These are phyloP conservation scores for Camptogramma bilineatum DNA, from an alignment of 2,888 invertebrate species.

Conservation along the genomic window DNA sequence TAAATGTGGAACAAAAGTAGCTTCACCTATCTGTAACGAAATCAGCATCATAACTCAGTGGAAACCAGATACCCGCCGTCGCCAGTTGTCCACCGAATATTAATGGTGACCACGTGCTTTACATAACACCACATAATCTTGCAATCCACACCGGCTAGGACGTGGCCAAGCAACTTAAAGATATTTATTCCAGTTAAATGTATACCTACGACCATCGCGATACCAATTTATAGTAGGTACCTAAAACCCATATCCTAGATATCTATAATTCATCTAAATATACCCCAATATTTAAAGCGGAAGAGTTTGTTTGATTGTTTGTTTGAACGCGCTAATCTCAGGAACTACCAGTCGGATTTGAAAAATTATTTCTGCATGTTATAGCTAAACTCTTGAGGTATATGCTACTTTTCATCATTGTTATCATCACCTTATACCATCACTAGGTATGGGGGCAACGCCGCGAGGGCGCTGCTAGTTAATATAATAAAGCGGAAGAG, in stretches of 20 bases:
- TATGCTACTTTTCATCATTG: too few species aligned
- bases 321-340: too few species aligned
- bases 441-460: too few species aligned
- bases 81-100: conserved; percentile 34
- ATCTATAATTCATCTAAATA: too few species aligned
- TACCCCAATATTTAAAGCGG: too few species aligned
- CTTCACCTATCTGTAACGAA: conserved; percentile 26
- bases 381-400: too few species aligned
- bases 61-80: conserved; percentile 28
- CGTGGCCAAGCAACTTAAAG: conserved; percentile 3
- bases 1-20: conserved; percentile 8
- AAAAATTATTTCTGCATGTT: too few species aligned
- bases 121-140: conserved; percentile 36
- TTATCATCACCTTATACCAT: too few species aligned
- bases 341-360: too few species aligned
- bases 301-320: too few species aligned
- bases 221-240: neutral
- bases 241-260: neutral
- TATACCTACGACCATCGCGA: neutral
- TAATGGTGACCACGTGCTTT: conserved; percentile 43
- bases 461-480: too few species aligned
- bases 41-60: conserved; percentile 27
- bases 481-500: too few species aligned
- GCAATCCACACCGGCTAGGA: conserved; percentile 24
- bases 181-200: neutral